These are phyloP conservation scores for Drosophila colorata DNA, from an alignment of 2,888 invertebrate species.

Conservation along the genomic window DNA sequence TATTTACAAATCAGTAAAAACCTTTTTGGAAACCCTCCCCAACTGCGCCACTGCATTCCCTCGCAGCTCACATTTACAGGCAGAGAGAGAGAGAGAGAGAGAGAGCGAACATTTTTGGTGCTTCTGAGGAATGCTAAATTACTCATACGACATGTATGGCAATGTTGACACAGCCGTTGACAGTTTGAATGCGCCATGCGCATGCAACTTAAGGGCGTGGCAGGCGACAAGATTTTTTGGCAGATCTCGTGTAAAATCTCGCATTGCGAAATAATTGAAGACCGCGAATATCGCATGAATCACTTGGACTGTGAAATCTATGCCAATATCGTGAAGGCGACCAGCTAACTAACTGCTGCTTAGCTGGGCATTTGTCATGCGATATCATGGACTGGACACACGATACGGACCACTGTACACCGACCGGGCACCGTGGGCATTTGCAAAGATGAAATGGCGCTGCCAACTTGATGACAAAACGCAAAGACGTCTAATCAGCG, in stretches of 20 bases:
- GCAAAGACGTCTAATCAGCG: conserved; percentile 52
- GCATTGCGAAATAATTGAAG: conserved; percentile 19
- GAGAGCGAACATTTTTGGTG: conserved; percentile 45
- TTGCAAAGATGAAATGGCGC: conserved; percentile 41
- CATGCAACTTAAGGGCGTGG: conserved; percentile 29
- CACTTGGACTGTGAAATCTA: conserved; percentile 28
- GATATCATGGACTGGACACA: conserved; percentile 28
- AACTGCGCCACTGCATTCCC: conserved; percentile 13
- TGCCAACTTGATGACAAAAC: conserved; percentile 70
- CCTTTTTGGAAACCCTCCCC: neutral
- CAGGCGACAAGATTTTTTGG: conserved; percentile 21
- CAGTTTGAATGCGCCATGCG: conserved; percentile 36
- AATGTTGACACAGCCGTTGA: conserved; percentile 47
- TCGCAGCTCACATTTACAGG: neutral
- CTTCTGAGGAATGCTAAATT: conserved; percentile 65
- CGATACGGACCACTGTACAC: conserved; percentile 25
- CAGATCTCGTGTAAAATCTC: conserved; percentile 16
- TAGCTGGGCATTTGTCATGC: conserved; percentile 42
- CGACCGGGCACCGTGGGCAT: conserved; percentile 39
- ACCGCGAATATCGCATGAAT: conserved; percentile 21
- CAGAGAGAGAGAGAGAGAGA: neutral
- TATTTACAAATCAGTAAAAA: no score
- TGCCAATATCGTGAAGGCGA: conserved; percentile 32
- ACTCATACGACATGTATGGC: conserved; percentile 71
- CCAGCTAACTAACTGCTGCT: conserved; percentile 19